A percentile compares a stretch with the other conserved stretches of the same genome.
Conservation (phyloP, 2,888 invertebrate genomes). For the Eupithecia centaureata region DNA sequence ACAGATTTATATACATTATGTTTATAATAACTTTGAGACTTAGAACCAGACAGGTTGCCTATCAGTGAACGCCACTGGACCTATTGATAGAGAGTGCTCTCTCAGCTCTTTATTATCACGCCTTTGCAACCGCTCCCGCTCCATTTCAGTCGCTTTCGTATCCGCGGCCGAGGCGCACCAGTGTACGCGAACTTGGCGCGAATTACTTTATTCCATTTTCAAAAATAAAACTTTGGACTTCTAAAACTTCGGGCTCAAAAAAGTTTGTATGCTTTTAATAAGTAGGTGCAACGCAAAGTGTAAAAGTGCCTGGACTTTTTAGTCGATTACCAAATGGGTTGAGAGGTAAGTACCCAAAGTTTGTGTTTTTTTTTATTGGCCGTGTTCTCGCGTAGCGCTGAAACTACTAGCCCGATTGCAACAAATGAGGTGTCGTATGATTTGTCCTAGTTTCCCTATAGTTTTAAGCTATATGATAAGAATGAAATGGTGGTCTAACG, state of each 20-base stretch:
- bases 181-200: conserved; percentile 7
- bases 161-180: conserved; percentile 34
- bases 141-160: conserved; percentile 38
- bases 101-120: neutral
- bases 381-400: too few relatives aligned
- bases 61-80: neutral
- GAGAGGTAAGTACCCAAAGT: too few relatives aligned
- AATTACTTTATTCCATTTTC: neutral
- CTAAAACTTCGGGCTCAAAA: neutral
- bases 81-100: neutral
- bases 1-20: too few relatives aligned
- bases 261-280: neutral
- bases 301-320: neutral
- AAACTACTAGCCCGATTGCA: too few relatives aligned
- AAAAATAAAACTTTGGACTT: neutral
- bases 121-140: neutral
- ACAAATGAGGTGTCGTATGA: too few relatives aligned
- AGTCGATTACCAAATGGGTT: too few relatives aligned
- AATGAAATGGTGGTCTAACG: too few relatives aligned
- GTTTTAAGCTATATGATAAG: too few relatives aligned
- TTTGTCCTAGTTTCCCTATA: too few relatives aligned
- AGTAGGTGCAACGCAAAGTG: neutral
- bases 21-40: too few relatives aligned
- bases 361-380: too few relatives aligned
- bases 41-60: too few relatives aligned